Conservation (phyloP, 2,797 vertebrate species). For the Capromys pilorides region DNA sequence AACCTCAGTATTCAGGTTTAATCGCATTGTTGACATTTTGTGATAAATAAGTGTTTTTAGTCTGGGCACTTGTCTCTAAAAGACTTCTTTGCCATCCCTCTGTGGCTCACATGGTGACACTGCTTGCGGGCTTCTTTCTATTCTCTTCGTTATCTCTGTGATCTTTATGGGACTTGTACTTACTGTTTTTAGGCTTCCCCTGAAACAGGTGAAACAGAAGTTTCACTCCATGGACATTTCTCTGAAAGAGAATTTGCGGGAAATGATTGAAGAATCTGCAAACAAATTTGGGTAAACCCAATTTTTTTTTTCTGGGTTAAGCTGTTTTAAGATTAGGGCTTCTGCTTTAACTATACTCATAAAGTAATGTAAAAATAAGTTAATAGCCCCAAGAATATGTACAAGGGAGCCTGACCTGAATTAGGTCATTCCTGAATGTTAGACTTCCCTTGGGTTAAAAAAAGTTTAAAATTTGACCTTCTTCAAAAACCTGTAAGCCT, state of each 20-base stretch:
- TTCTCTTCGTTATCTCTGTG: fast-evolving
- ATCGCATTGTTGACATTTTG: background rate
- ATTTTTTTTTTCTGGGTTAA: constrained; percentile 35
- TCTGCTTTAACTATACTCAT: background rate
- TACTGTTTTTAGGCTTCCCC: constrained; percentile 89
- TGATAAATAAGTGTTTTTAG: background rate
- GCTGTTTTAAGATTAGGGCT: background rate
- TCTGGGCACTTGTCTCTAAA: background rate
- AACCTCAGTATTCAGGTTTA: background rate
- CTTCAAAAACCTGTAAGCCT: background rate
- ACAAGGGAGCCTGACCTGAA: background rate
- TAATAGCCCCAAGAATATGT: background rate
- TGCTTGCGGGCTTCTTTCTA: background rate
- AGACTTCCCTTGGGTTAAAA: constrained; percentile 24
- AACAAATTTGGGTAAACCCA: constrained; percentile 94
- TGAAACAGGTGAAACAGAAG: constrained; percentile 97
- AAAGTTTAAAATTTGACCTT: background rate
- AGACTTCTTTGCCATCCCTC: background rate
- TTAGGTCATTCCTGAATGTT: background rate
- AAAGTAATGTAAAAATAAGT: background rate
- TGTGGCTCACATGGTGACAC: background rate
- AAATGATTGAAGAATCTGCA: constrained; percentile 98
- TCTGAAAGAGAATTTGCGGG: constrained; percentile 96
- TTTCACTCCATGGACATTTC: constrained; percentile 97
- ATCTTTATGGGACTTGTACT: background rate